Evolutionary conservation across 2,113 vertebrate genomes (phyloP), one percentile per base, ranked within the genome.

Genomic region (Calidris pygmaea): DNA sequence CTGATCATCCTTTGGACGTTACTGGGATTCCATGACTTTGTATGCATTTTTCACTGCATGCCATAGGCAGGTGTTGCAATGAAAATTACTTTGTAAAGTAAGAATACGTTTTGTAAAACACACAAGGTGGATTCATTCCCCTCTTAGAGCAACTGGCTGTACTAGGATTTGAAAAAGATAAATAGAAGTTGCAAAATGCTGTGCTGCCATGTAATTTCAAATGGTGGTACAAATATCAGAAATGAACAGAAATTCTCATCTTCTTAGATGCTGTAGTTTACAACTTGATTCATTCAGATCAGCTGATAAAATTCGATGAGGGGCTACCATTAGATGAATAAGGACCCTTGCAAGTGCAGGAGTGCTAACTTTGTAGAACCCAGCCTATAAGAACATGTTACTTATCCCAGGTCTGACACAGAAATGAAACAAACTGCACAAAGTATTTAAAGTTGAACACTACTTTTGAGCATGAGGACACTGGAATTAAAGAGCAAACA

Each of bases 401-500:
- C 39, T 92, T 83, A 68, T 29, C 27, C 32, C 32, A 80, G 53
- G 47, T 66, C 63, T 87, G 60, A 84, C 50, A 73, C 1, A 71
- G 56, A 3, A 4, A 58, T 55, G 41, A 81, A 84, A 67, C 27
- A 93, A 95, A 81, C 22, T 8, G 6, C 67, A 62, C 1, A 1
- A 68, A 91, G 48, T 52, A 74, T 90, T 77, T 39, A 11, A 81
- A 87, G 34, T 23, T 63, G 37, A 81, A 89, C 14, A 30, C 8
- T 81, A 59, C 83, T 92, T 89, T 89, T 56, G 6, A 78, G 39
- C 37, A 56, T 52, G 85, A 76, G 53, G 53, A 79, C 87, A 79
- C 48, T n/a, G 47, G 30, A 92, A 95, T 79, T 85, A 73, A 79
- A 96, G 35, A 58, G 75, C 20, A 72, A 89, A 45, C 48, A 65